Evolutionary conservation across 2,888 invertebrate genomes (phyloP).

Genomic region (Trissolcus brochymenae): DNA sequence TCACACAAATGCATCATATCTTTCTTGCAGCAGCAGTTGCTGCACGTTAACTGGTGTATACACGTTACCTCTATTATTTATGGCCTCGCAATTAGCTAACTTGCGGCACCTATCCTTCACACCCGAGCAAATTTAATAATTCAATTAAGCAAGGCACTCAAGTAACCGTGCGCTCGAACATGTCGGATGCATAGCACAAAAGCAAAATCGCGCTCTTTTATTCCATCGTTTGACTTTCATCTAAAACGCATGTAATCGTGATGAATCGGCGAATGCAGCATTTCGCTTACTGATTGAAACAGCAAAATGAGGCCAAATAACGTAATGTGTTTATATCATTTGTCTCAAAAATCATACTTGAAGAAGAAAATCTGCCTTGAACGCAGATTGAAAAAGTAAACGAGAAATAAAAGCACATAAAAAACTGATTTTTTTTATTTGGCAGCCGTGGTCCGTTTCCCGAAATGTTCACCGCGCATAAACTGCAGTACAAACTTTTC

Average conservation of each 20-base stretch:
- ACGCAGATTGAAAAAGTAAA: slow-evolving; percentile 39
- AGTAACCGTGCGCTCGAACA: slow-evolving; percentile 53
- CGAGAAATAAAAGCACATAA: slow-evolving; percentile 40
- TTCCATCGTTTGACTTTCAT: slow-evolving; percentile 28
- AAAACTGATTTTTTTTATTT: slow-evolving; percentile 9
- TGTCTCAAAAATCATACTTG: slow-evolving; percentile 8
- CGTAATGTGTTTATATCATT: slow-evolving; percentile 45
- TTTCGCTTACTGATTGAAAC: slow-evolving; percentile 20
- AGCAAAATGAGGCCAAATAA: slow-evolving; percentile 34
- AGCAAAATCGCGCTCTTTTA: slow-evolving; percentile 23
- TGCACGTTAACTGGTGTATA: slow-evolving; percentile 23
- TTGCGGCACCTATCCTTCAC: slow-evolving; percentile 71
- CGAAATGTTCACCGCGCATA: slow-evolving; percentile 27
- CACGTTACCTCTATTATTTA: slow-evolving; percentile 68
- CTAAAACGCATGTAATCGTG: slow-evolving; percentile 17
- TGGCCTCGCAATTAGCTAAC: slow-evolving; percentile 71
- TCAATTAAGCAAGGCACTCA: slow-evolving; percentile 67
- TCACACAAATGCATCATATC: slow-evolving; percentile 48
- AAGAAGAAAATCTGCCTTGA: slow-evolving; percentile 10
- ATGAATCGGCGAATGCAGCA: neutral
- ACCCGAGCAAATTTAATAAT: slow-evolving; percentile 72
- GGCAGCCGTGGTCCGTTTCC: slow-evolving; percentile 24
- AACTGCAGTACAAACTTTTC: slow-evolving; percentile 43
- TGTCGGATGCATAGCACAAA: slow-evolving; percentile 31
- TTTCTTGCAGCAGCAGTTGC: slow-evolving; percentile 49